Evolutionary conservation across 2,797 vertebrate genomes (phyloP).

Genomic region (Hyperoplus immaculatus): DNA sequence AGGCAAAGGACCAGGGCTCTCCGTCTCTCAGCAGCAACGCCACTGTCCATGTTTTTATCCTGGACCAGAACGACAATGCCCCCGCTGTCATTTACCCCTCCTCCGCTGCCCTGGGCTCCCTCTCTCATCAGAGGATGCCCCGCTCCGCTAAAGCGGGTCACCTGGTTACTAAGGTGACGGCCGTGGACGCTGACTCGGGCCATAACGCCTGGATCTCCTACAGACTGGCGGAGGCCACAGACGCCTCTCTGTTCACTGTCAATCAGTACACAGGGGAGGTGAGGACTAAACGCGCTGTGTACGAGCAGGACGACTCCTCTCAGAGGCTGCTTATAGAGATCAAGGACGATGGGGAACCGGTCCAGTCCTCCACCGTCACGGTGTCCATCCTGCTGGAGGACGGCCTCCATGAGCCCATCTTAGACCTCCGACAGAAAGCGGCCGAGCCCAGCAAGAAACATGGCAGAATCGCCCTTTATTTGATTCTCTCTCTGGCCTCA

Average conservation of each 20-base stretch:
- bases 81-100: slow-evolving; percentile 84
- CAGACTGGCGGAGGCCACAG: slow-evolving; percentile 80
- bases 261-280: slow-evolving; percentile 86
- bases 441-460: slow-evolving; percentile 65
- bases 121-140: slow-evolving; percentile 79
- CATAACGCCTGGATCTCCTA: slow-evolving; percentile 82
- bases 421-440: slow-evolving; percentile 62
- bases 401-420: slow-evolving; percentile 68
- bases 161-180: slow-evolving; percentile 76
- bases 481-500: slow-evolving; percentile 78
- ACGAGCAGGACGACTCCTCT: slow-evolving; percentile 79
- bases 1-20: slow-evolving; percentile 81
- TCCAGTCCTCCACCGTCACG: slow-evolving; percentile 73
- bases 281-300: slow-evolving; percentile 79
- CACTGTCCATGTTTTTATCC: slow-evolving; percentile 84
- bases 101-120: slow-evolving; percentile 70
- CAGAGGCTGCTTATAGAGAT: slow-evolving; percentile 82
- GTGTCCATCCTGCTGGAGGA: slow-evolving; percentile 76
- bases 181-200: slow-evolving; percentile 74
- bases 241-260: slow-evolving; percentile 83
- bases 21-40: slow-evolving; percentile 77
- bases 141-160: slow-evolving; percentile 68
- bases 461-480: slow-evolving; percentile 73
- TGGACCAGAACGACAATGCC: slow-evolving; percentile 85
- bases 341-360: slow-evolving; percentile 77